Base-by-base conservation (phyloP, 2,888 invertebrate genomes). In the Eutolmus rufibarbis region DNA sequence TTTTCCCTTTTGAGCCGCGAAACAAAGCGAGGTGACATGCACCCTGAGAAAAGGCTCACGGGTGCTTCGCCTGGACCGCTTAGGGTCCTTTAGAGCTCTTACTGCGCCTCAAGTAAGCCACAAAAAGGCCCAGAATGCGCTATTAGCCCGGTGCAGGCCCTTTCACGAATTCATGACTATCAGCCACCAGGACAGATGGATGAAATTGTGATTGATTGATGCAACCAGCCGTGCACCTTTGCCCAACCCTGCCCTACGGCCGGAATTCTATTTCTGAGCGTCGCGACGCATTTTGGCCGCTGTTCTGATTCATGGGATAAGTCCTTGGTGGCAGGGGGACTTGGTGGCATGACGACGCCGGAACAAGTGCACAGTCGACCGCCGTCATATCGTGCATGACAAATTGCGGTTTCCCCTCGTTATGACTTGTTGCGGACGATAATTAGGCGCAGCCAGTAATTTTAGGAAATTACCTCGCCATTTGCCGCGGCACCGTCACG, bases 301-400 rank as follows among this genome's bases (percentile, higher is more conserved):
- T 57, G 57, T 37, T 57, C 40, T 82, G 23, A 82, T 51, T 19
- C 81, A 7, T 12, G 51, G 51, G 51, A 51, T 7, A 51, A 78
- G 19, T 78, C 78, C 78, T 78, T 78, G 40, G 74, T 31, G 16
- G 31, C 23, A 12, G 74, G 40, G 19, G 37, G 34, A 40, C 1
- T 40, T 12, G 37, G 23, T 14, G 31, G 74, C 14, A 12, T 74
- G 31, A 14, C 74, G 56, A 56, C 56, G 31, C n/a, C 28, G 23
- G 51, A 51, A 79, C 51, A 79, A 79, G 31, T 82, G 82, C 31
- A 81, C 40, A 28, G 37, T 76, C 34, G 31, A 34, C 28, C 40
- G 76, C 34, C 16, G 66, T 66, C 79, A 79, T 82, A 57, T 74
- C 85, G 85, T 85, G 85, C 85, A 85, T 85, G 85, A 85, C 85